phyloP scores from a whole-genome alignment of 2,797 vertebrate species.

The Microctenopoma steveboyesi region DNA sequence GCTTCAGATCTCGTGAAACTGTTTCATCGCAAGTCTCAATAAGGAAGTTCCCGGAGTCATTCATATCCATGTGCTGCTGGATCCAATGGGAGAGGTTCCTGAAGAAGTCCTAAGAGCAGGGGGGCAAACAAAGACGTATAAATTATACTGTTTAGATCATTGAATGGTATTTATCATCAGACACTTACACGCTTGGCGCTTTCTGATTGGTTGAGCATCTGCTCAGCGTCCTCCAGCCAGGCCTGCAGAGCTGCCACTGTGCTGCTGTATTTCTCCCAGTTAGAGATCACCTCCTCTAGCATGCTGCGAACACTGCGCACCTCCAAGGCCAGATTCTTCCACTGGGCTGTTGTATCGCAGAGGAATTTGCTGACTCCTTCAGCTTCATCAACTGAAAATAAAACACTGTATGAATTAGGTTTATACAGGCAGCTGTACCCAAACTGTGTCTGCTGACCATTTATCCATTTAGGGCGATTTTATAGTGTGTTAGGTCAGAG shows the following conservation, averaged over 20 bases:
- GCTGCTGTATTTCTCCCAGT: constrained; percentile 95
- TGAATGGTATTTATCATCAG: not conserved
- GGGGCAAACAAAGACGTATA: not conserved
- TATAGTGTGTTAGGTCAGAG: constrained; percentile 26
- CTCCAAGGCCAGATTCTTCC: constrained; percentile 95
- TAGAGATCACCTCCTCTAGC: constrained; percentile 96
- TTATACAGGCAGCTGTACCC: not conserved
- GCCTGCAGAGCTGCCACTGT: constrained; percentile 93
- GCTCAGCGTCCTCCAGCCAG: constrained; percentile 97
- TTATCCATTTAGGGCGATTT: constrained; percentile 1
- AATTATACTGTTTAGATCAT: not conserved
- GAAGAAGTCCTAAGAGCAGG: constrained; percentile 90
- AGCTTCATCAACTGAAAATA: constrained; percentile 89
- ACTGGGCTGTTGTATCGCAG: constrained; percentile 91
- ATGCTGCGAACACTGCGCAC: constrained; percentile 96
- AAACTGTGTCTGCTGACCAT: not conserved
- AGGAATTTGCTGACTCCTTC: constrained; percentile 95
- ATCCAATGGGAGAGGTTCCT: constrained; percentile 96
- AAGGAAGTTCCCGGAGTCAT: constrained; percentile 97
- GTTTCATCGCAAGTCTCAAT: constrained; percentile 98
- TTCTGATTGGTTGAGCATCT: constrained; percentile 94
- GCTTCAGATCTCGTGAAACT: constrained; percentile 95
- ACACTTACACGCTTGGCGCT: constrained; percentile 89
- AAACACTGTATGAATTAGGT: not conserved
- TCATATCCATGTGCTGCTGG: constrained; percentile 97